These are phyloP conservation scores for Pseudochaenichthys georgianus DNA, from an alignment of 2,797 vertebrate genomes.

Conservation along the genomic window DNA sequence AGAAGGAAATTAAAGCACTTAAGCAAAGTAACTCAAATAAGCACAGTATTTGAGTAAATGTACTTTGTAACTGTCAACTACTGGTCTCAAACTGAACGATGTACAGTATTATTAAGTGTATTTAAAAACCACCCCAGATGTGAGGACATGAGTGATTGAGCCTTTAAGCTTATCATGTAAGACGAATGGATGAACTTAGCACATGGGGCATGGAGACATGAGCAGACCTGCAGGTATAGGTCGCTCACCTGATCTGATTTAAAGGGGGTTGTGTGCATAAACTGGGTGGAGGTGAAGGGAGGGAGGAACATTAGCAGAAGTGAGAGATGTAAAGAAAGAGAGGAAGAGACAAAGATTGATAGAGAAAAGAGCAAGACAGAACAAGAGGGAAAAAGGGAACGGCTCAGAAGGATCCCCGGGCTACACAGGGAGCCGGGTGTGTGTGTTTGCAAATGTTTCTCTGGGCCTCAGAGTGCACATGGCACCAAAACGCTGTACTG, in stretches of 20 bases:
- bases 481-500: constrained; percentile 44
- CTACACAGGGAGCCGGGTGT: constrained; percentile 80
- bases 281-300: background rate
- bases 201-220: constrained; percentile 40
- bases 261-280: constrained; percentile 18
- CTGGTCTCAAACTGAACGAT: too few species aligned
- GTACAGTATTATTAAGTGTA: too few species aligned
- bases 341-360: constrained; percentile 32
- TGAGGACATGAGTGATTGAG: constrained; percentile 32
- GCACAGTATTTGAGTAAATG: too few species aligned
- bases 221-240: constrained; percentile 59
- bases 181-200: constrained; percentile 50
- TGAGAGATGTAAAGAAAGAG: constrained; percentile 25
- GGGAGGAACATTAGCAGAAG: constrained; percentile 20
- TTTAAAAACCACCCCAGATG: constrained; percentile 2
- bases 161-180: constrained; percentile 35
- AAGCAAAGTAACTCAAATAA: too few species aligned
- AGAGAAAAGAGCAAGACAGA: constrained; percentile 43
- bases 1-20: too few species aligned
- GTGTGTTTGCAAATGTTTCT: constrained; percentile 70
- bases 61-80: too few species aligned
- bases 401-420: constrained; percentile 83
- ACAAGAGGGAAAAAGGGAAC: constrained; percentile 42
- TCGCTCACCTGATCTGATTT: constrained; percentile 44
- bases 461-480: constrained; percentile 41